Percentiles rank a stretch among this genome's conserved stretches.
These are phyloP conservation scores for Aphelocoma californica DNA, from an alignment of 2,797 vertebrate genomes.

Conservation along the genomic window DNA sequence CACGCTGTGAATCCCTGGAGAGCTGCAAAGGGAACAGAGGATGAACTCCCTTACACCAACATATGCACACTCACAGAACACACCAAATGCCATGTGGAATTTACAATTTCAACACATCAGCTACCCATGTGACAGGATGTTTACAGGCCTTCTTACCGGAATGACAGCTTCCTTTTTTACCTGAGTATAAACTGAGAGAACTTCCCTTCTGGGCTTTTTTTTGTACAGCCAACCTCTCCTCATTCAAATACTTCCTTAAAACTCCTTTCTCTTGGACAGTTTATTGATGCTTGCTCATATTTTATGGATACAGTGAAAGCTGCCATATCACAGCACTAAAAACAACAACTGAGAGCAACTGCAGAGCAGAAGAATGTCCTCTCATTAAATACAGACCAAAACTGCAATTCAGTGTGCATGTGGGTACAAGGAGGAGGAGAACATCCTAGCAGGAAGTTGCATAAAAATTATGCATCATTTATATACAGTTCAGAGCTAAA, in stretches of 20 bases:
- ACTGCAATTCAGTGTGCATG: neutral
- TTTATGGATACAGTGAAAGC: neutral
- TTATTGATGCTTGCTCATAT: slow-evolving; percentile 8
- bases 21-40: neutral
- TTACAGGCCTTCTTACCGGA: neutral
- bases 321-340: neutral
- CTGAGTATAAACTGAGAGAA: neutral
- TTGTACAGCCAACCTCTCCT: neutral
- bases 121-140: neutral
- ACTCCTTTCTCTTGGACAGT: neutral
- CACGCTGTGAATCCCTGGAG: neutral
- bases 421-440: neutral
- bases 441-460: neutral
- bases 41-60: neutral
- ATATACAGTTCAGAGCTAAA: neutral
- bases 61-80: neutral
- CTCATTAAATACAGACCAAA: neutral
- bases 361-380: neutral
- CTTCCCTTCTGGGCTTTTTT: neutral
- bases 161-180: neutral
- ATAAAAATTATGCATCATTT: neutral
- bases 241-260: slow-evolving; percentile 29
- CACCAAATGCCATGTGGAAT: neutral
- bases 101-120: neutral
- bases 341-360: neutral